phyloP scores from a whole-genome alignment of 2,797 vertebrate genomes.

The Lithobates sylvaticus region DNA sequence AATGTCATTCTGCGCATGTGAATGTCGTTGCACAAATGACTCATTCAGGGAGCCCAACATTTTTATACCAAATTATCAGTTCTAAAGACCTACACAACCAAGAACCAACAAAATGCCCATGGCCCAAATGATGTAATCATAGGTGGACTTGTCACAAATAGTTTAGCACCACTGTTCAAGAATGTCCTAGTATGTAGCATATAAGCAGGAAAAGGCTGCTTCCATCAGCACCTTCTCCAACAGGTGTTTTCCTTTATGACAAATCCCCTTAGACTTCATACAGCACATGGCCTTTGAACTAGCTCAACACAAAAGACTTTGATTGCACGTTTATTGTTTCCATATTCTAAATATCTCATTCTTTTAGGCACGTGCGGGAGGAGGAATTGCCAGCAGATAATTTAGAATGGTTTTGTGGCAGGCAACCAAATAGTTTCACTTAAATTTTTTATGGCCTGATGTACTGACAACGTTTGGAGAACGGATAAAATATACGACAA shows the following conservation, averaged over 20 bases:
- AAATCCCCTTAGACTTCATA: not conserved
- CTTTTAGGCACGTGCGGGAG: not conserved
- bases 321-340: conserved; percentile 33
- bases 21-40: too few species aligned
- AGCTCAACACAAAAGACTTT: conserved; percentile 14
- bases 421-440: conserved; percentile 65
- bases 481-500: conserved; percentile 65
- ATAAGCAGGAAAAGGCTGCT: not conserved
- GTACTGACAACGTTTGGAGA: conserved; percentile 66
- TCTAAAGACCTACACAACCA: too few species aligned
- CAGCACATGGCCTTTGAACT: not conserved
- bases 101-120: too few species aligned
- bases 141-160: too few species aligned
- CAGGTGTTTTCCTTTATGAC: not conserved
- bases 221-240: not conserved
- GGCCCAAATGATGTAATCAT: too few species aligned
- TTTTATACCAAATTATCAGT: too few species aligned
- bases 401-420: conserved; percentile 66
- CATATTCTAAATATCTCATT: conserved; percentile 42
- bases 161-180: too few species aligned
- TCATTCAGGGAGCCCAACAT: too few species aligned
- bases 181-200: not conserved
- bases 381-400: conserved; percentile 23
- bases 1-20: too few species aligned
- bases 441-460: conserved; percentile 63